phyloP scores from a whole-genome alignment of 2,888 invertebrate species.

The Carabus problematicus region DNA sequence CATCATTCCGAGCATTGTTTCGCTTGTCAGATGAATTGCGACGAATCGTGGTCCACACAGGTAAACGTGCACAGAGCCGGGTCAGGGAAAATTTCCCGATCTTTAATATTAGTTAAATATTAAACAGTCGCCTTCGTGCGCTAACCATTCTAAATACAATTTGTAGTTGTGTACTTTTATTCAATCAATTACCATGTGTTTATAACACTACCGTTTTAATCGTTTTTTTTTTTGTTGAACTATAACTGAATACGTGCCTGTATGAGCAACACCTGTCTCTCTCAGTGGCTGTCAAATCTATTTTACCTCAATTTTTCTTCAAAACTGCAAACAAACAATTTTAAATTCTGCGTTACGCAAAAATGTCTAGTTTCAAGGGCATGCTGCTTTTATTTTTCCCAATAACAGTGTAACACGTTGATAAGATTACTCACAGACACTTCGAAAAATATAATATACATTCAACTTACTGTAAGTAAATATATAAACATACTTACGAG shows the following conservation, averaged over 20 bases:
- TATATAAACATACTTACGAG: no score
- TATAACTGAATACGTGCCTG: constrained; percentile 23
- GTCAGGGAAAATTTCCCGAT: no score
- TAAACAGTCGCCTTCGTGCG: no score
- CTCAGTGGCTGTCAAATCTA: constrained; percentile 32
- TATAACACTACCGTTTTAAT: no score
- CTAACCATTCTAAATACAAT: no score
- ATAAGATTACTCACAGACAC: no score
- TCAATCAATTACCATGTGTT: no score
- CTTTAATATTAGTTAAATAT: no score
- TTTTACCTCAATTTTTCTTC: constrained; percentile 32
- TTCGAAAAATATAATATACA: no score
- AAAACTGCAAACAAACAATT: neutral
- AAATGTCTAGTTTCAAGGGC: constrained; percentile 19
- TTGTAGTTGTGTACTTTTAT: no score
- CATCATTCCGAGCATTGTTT: constrained; percentile 54
- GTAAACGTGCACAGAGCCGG: constrained; percentile 17
- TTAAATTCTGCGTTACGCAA: neutral
- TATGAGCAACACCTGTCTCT: constrained; percentile 29
- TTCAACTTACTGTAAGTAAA: no score
- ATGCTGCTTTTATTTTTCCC: constrained; percentile 24
- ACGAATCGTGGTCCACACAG: constrained; percentile 32
- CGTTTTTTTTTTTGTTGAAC: no score
- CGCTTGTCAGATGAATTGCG: constrained; percentile 51
- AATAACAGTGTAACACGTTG: constrained; percentile 18